Percentiles rank a stretch among this genome's conserved stretches.
These are phyloP conservation scores for Himantopus leucocephalus DNA, from an alignment of 2,113 vertebrate species.

Conservation along the genomic window DNA sequence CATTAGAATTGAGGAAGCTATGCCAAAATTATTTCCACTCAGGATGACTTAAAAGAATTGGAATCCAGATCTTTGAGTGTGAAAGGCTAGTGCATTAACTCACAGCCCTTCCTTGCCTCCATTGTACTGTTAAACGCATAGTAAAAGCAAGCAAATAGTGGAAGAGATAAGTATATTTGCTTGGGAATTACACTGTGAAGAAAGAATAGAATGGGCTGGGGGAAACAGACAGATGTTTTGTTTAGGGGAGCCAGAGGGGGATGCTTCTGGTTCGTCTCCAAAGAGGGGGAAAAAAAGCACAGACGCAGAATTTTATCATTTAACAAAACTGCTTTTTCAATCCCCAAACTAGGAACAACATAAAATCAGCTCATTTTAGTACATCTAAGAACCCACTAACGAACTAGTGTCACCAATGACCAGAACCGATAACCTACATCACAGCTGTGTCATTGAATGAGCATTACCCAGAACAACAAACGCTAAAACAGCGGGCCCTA, in stretches of 20 bases:
- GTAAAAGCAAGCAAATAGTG: slow-evolving; percentile 37
- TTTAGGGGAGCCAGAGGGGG: background rate
- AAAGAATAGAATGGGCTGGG: background rate
- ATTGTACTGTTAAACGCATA: slow-evolving; percentile 12
- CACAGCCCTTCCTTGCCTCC: slow-evolving; percentile 21
- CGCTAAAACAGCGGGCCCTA: background rate
- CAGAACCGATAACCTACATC: background rate
- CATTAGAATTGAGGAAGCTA: slow-evolving; percentile 26
- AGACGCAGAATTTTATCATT: background rate
- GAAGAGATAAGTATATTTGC: slow-evolving; percentile 30
- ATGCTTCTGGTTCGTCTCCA: slow-evolving; percentile 30
- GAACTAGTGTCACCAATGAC: background rate
- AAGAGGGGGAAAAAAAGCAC: background rate
- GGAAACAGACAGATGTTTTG: slow-evolving; percentile 34
- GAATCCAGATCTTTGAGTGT: slow-evolving; percentile 55
- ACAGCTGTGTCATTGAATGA: background rate
- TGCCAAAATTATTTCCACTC: slow-evolving; percentile 52
- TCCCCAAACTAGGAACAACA: background rate
- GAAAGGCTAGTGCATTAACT: slow-evolving; percentile 35
- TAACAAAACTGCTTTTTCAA: background rate
- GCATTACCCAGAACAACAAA: background rate
- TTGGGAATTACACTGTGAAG: background rate
- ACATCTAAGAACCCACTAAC: background rate
- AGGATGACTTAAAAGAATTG: slow-evolving; percentile 50
- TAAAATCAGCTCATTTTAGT: background rate